Evolutionary conservation across 2,113 vertebrate species (phyloP).

Genomic region (Pimephales promelas): DNA sequence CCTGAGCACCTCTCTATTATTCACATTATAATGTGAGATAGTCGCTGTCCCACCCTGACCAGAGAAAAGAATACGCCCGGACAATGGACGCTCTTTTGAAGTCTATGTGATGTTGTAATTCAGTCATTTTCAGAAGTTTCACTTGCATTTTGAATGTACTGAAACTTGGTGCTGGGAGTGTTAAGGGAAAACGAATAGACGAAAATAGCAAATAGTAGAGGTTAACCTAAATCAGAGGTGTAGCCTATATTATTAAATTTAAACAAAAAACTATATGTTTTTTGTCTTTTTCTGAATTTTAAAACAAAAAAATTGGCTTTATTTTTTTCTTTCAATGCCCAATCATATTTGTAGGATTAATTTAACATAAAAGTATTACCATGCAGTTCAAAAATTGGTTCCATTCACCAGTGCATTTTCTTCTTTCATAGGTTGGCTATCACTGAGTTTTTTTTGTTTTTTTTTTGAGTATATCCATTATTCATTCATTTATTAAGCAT

Average conservation of each 20-base stretch:
- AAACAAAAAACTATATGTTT: too few species aligned
- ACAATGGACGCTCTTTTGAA: constrained; percentile 72
- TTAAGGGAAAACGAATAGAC: background rate
- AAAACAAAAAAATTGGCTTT: too few species aligned
- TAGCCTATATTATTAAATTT: background rate
- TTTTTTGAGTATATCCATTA: background rate
- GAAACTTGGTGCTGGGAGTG: constrained; percentile 24
- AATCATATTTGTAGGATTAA: background rate
- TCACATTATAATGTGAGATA: constrained; percentile 74
- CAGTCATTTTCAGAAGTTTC: constrained; percentile 44
- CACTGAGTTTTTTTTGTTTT: too few species aligned
- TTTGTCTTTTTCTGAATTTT: background rate
- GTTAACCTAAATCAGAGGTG: background rate
- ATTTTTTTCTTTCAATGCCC: background rate
- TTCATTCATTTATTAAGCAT: background rate
- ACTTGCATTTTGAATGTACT: constrained; percentile 11
- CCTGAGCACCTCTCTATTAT: constrained; percentile 69
- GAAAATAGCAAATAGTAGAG: background rate
- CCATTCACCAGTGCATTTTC: background rate
- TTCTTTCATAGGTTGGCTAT: background rate
- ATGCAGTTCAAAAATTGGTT: background rate
- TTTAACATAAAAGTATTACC: background rate
- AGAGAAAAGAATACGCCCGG: constrained; percentile 72
- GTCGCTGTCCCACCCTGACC: constrained; percentile 74
- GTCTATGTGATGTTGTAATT: constrained; percentile 61